phyloP scores from a whole-genome alignment of 2,888 invertebrate species.

The Phortica okadai region DNA sequence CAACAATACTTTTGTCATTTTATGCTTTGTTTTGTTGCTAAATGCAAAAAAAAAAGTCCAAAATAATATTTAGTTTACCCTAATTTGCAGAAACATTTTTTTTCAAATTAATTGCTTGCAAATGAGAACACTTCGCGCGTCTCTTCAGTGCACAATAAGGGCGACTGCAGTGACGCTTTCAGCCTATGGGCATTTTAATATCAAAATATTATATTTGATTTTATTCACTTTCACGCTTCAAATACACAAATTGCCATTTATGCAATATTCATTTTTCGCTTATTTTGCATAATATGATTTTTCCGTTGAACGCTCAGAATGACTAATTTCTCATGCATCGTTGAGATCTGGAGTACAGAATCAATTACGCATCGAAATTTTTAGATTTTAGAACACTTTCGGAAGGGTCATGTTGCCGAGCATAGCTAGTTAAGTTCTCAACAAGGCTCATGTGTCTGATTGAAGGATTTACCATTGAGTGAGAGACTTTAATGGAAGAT shows the following conservation, averaged over 20 bases:
- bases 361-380: slow-evolving; percentile 68
- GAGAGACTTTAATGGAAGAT: too few species aligned
- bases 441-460: slow-evolving; percentile 33
- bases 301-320: slow-evolving; percentile 24
- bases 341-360: slow-evolving; percentile 57
- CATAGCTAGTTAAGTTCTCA: slow-evolving; percentile 11
- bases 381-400: slow-evolving; percentile 48
- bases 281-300: slow-evolving; percentile 26
- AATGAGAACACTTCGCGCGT: not conserved
- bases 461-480: too few species aligned
- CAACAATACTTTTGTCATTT: slow-evolving; percentile 5
- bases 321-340: slow-evolving; percentile 63
- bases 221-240: slow-evolving; percentile 9
- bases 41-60: slow-evolving; percentile 7
- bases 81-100: slow-evolving; percentile 1
- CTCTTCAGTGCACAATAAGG: not conserved
- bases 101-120: slow-evolving; percentile 15
- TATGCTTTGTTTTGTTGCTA: slow-evolving; percentile 2
- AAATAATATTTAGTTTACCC: not conserved
- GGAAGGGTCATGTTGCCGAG: not conserved
- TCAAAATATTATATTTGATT: slow-evolving; percentile 25
- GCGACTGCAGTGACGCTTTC: not conserved
- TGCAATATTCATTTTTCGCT: slow-evolving; percentile 24
- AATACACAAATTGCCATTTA: slow-evolving; percentile 25
- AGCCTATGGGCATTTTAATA: slow-evolving; percentile 3